Percentiles rank a stretch among this genome's conserved stretches.
Evolutionary conservation across 2,113 vertebrate species (phyloP).

Genomic region (cattle (Bos taurus)): DNA sequence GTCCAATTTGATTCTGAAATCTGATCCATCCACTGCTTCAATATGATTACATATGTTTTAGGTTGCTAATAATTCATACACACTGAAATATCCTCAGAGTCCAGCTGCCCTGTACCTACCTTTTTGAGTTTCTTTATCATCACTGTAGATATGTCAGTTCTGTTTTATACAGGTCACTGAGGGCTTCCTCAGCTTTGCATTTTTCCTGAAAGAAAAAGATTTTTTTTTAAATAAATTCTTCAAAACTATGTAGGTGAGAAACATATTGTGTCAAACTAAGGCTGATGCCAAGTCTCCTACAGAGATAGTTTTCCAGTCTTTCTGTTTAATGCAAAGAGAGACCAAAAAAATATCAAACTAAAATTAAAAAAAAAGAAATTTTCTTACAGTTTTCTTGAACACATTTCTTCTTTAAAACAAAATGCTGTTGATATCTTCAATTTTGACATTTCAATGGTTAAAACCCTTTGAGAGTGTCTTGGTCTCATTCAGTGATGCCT

Average conservation of each 20-base stretch:
- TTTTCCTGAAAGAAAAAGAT: constrained; percentile 82
- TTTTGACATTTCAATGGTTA: background rate
- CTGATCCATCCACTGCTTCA: background rate
- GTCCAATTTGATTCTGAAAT: background rate
- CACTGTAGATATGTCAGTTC: constrained; percentile 94
- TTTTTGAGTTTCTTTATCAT: constrained; percentile 92
- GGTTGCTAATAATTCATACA: background rate
- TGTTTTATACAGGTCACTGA: constrained; percentile 87
- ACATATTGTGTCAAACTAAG: background rate
- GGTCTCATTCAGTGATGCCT: background rate
- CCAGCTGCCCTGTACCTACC: constrained; percentile 71
- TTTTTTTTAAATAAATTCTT: background rate
- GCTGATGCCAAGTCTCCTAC: background rate
- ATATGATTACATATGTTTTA: background rate
- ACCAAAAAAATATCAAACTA: background rate
- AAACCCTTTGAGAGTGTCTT: background rate
- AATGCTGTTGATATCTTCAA: background rate
- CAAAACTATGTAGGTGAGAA: background rate
- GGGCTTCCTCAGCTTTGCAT: constrained; percentile 84
- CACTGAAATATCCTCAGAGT: background rate
- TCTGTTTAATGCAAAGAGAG: background rate
- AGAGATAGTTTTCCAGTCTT: background rate
- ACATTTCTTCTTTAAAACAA: background rate
- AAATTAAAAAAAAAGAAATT: background rate
- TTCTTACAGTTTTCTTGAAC: background rate